Evolutionary conservation across 2,888 invertebrate species (phyloP), one percentile per base, ranked within the genome.

Genomic region (Eilema sororculum): DNA sequence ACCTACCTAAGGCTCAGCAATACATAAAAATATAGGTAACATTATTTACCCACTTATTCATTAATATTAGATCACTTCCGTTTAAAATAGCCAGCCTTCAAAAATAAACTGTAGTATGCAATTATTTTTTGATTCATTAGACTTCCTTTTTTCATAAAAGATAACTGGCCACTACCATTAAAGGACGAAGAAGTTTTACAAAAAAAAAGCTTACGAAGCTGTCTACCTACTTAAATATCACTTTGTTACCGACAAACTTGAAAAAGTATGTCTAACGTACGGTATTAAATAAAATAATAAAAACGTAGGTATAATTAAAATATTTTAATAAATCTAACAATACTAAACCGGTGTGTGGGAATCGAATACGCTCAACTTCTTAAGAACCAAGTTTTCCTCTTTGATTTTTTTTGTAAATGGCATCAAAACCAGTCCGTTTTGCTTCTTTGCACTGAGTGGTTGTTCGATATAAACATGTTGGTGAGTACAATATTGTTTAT

Each of bases 371-470:
- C 61, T 57, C 60, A 61, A 69, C 25, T 25, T 62, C 65, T 28
- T 28, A 64, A 52, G 57, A 37, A 9, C 66, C 62, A 78, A 73
- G 78, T 87, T 87, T 86, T 88, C 86, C 87, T 86, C 65, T 67
- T 78, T 67, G 72, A 74, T 84, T 86, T 37, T 86, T 81, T 77
- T 74, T 78, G 75, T 75, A 70, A 75, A 78, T 73, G 75, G 60
- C 71, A 76, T 68, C 77, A 28, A 74, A 83, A 80, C 84, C 90
- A 90, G 91, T 90, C 78, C 63, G 73, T 69, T 76, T 67, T 78
- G 64, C 79, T 83, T 77, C 84, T 84, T 86, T 79, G 77, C 65
- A 67, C 64, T 28, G 69, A 73, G 65, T 75, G 71, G 75, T 69
- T 56, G 84, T 80, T 41, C 22, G 22, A 25, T 28, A 30, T 24